Conservation (phyloP, 2,888 invertebrate genomes). For the Phoenoteleia sp. region DNA sequence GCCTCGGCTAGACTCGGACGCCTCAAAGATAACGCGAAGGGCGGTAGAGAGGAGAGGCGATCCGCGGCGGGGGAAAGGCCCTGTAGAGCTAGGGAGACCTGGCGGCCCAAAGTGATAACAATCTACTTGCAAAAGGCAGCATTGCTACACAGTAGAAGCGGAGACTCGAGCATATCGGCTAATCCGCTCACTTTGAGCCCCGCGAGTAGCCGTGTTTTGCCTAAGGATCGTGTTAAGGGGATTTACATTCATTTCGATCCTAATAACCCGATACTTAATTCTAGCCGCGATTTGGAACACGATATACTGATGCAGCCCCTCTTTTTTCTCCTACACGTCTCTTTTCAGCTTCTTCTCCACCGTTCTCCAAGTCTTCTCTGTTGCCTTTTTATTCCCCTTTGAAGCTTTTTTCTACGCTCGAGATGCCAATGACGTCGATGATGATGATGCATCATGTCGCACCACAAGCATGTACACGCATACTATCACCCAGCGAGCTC, state of each 20-base stretch:
- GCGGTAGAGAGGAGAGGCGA: not conserved
- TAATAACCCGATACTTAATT: conserved; percentile 86
- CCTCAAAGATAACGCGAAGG: conserved; percentile 22
- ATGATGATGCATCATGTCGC: conserved; percentile 19
- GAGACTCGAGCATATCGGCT: conserved; percentile 76
- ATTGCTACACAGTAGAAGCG: conserved; percentile 36
- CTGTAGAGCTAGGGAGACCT: conserved; percentile 47
- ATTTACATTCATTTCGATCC: conserved; percentile 87
- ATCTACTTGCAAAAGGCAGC: conserved; percentile 66
- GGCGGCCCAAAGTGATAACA: conserved; percentile 58
- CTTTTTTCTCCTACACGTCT: conserved; percentile 22
- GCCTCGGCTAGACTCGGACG: conserved; percentile 35
- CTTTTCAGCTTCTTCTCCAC: not conserved
- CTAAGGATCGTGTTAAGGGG: conserved; percentile 86
- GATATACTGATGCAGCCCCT: conserved; percentile 78
- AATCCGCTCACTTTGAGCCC: conserved; percentile 84
- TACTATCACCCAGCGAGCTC: not conserved
- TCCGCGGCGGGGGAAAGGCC: conserved; percentile 24
- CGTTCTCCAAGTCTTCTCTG: not conserved
- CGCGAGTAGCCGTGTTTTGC: conserved; percentile 86
- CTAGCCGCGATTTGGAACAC: conserved; percentile 85
- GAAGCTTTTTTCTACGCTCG: not conserved
- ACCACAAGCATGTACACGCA: not conserved
- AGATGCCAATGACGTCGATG: conserved; percentile 33
- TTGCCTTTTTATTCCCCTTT: conserved; percentile 13